Conservation (phyloP, 2,113 vertebrate species). For the Pontoporia blainvillei region DNA sequence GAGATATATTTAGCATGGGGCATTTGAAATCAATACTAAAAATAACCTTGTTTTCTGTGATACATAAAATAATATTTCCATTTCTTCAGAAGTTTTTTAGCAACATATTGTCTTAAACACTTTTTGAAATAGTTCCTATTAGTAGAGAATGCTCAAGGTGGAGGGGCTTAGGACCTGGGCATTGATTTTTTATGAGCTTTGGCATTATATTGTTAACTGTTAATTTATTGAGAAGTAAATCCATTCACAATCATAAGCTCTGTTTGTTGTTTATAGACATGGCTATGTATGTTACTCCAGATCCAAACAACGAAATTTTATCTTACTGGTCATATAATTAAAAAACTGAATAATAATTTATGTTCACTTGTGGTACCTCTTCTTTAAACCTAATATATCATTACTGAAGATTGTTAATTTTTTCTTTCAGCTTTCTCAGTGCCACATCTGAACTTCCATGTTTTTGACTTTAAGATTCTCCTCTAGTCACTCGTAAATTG, state of each 20-base stretch:
- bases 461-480: constrained; percentile 1
- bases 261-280: neutral
- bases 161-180: neutral
- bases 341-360: neutral
- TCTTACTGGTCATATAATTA: neutral
- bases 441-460: neutral
- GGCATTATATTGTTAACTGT: neutral
- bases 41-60: neutral
- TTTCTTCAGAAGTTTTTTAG: neutral
- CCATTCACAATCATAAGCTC: neutral
- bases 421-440: neutral
- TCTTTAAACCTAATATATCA: neutral
- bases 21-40: constrained; percentile 20
- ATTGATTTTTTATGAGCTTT: neutral
- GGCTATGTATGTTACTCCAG: neutral
- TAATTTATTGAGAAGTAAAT: neutral
- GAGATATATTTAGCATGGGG: neutral
- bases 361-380: neutral
- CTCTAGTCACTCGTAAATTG: neutral
- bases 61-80: neutral
- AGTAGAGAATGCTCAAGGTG: neutral
- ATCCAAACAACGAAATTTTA: neutral
- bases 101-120: neutral
- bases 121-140: neutral
- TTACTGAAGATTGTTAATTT: neutral